These are phyloP conservation scores for Scartelaos histophorus DNA, from an alignment of 2,113 vertebrate genomes.

Conservation along the genomic window DNA sequence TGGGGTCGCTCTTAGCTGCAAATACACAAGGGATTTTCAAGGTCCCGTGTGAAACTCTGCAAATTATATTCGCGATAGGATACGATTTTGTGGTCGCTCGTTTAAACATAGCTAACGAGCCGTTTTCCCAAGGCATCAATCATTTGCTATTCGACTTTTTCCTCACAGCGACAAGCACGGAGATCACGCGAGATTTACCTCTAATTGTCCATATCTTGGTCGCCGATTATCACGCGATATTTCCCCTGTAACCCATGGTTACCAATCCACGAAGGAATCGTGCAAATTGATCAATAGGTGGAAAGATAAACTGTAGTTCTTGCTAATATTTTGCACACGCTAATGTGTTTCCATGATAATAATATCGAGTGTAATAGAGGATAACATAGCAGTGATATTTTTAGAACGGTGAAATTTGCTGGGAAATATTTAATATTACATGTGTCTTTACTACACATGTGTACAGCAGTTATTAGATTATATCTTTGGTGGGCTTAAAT, in stretches of 20 bases:
- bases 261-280: conserved; percentile 30
- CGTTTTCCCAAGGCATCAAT: conserved; percentile 62
- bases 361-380: neutral
- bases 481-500: neutral
- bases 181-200: conserved; percentile 68
- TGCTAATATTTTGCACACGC: neutral
- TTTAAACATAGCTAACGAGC: conserved; percentile 51
- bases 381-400: neutral
- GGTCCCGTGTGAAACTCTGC: conserved; percentile 15
- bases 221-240: conserved; percentile 64
- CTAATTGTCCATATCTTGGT: conserved; percentile 58
- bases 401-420: neutral
- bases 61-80: conserved; percentile 12
- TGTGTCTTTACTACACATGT: neutral
- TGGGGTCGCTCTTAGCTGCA: conserved; percentile 19
- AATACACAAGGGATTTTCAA: conserved; percentile 14
- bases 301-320: neutral
- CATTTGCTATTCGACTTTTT: conserved; percentile 68
- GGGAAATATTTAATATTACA: neutral
- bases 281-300: neutral
- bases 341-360: neutral
- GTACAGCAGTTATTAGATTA: neutral
- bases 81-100: conserved; percentile 17
- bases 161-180: conserved; percentile 45
- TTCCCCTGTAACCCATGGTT: conserved; percentile 64